Evolutionary conservation across 2,113 vertebrate genomes (phyloP).

Genomic region (Oceanodroma tethys): DNA sequence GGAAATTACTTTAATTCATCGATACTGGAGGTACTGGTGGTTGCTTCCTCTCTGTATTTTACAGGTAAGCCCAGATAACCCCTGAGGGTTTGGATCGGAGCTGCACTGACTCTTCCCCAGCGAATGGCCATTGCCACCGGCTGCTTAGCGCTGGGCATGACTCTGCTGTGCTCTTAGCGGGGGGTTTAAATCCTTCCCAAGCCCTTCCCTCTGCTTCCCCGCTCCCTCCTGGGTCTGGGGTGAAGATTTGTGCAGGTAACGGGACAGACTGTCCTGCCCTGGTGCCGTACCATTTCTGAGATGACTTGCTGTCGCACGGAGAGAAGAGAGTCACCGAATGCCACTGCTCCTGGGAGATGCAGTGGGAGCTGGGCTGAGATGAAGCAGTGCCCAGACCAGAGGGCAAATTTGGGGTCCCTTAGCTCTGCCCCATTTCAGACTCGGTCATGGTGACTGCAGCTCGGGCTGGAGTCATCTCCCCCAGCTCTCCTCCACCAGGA

Average conservation of each 20-base stretch:
- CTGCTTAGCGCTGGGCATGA: not conserved
- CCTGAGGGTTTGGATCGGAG: not conserved
- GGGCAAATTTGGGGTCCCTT: not conserved
- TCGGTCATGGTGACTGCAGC: not conserved
- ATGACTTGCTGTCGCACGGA: not conserved
- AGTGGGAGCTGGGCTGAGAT: accelerated
- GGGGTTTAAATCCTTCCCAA: not conserved
- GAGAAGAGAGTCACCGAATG: not conserved
- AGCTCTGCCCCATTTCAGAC: not conserved
- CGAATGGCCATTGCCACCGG: not conserved
- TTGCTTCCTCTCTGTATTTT: not conserved
- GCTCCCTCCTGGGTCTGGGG: not conserved
- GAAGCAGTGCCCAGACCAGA: not conserved
- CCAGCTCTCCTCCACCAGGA: not conserved
- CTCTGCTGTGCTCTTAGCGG: not conserved
- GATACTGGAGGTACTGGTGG: not conserved
- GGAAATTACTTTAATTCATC: not conserved
- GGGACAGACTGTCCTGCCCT: not conserved
- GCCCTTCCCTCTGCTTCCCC: not conserved
- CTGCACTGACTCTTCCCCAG: not conserved
- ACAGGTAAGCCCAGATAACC: not conserved
- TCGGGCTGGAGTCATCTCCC: not conserved
- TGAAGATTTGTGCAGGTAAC: not conserved
- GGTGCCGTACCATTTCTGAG: not conserved
- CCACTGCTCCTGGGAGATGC: not conserved